Conservation (phyloP, 2,888 invertebrate species). For the Drosophila neoperkinsi region DNA sequence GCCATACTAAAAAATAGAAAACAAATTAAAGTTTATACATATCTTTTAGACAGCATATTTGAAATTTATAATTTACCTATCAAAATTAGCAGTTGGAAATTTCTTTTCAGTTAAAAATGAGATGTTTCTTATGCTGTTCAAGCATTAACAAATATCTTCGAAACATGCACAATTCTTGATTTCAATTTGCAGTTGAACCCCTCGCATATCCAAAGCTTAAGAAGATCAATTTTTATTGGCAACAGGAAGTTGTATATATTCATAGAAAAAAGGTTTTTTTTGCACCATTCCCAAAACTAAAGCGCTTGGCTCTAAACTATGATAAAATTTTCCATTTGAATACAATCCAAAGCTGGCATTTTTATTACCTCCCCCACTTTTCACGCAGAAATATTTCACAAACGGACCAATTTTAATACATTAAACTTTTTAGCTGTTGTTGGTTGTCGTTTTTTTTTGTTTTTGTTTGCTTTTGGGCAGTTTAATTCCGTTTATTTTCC, state of each 20-base stretch:
- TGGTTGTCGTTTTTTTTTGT: neutral
- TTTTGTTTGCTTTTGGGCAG: conserved; percentile 14
- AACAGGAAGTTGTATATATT: neutral
- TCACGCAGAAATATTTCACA: neutral
- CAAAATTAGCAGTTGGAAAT: neutral
- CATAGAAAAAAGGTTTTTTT: neutral
- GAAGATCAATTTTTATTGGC: neutral
- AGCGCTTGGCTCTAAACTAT: conserved; percentile 25
- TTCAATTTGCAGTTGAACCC: neutral
- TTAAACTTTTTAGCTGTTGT: conserved; percentile 6
- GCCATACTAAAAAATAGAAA: neutral
- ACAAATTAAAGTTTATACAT: neutral
- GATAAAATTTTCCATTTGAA: conserved; percentile 15
- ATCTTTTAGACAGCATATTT: neutral
- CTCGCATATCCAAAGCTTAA: neutral
- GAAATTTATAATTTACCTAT: neutral
- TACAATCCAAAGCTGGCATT: neutral
- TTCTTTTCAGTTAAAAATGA: neutral
- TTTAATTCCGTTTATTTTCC: conserved; percentile 37
- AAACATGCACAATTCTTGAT: neutral
- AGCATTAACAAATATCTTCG: neutral
- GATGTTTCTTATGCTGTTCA: neutral
- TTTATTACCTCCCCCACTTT: neutral
- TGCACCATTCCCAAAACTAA: neutral
- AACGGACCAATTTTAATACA: conserved; percentile 33